A percentile compares a stretch with the other conserved stretches of the same genome.
These are phyloP conservation scores for Pygoscelis antarcticus DNA, from an alignment of 2,113 vertebrate species.

Conservation along the genomic window DNA sequence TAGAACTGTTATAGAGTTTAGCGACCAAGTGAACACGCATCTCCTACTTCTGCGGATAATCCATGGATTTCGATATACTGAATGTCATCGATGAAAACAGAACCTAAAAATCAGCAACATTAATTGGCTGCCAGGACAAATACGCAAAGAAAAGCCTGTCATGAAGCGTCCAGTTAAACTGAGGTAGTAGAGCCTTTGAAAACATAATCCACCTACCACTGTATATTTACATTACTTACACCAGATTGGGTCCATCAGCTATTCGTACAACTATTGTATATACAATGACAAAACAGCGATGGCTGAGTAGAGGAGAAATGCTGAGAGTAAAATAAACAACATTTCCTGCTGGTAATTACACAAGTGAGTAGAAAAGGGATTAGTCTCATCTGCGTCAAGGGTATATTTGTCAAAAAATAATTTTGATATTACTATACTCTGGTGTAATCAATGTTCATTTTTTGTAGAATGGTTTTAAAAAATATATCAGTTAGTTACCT, in stretches of 20 bases:
- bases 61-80: not conserved
- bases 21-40: not conserved
- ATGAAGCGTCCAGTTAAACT: slow-evolving; percentile 75
- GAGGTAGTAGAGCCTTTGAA: slow-evolving; percentile 78
- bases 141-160: slow-evolving; percentile 47
- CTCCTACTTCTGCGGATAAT: not conserved
- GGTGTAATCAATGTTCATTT: slow-evolving; percentile 14
- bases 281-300: slow-evolving; percentile 31
- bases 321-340: slow-evolving; percentile 33
- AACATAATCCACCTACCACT: slow-evolving; percentile 65
- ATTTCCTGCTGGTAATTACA: slow-evolving; percentile 46
- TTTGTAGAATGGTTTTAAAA: slow-evolving; percentile 46
- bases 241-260: slow-evolving; percentile 64
- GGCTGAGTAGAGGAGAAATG: slow-evolving; percentile 38
- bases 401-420: slow-evolving; percentile 43
- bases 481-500: slow-evolving; percentile 62
- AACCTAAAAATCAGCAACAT: slow-evolving; percentile 27
- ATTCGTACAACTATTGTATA: slow-evolving; percentile 36
- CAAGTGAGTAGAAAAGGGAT: slow-evolving; percentile 51
- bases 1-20: not conserved
- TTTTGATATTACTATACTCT: not conserved
- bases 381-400: slow-evolving; percentile 27
- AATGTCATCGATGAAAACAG: not conserved
- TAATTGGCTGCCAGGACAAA: slow-evolving; percentile 49
- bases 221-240: slow-evolving; percentile 72